A percentile compares a stretch with the other conserved stretches of the same genome.
Evolutionary conservation across 2,888 invertebrate species (phyloP).

Genomic region (Dysmachus trigonus): DNA sequence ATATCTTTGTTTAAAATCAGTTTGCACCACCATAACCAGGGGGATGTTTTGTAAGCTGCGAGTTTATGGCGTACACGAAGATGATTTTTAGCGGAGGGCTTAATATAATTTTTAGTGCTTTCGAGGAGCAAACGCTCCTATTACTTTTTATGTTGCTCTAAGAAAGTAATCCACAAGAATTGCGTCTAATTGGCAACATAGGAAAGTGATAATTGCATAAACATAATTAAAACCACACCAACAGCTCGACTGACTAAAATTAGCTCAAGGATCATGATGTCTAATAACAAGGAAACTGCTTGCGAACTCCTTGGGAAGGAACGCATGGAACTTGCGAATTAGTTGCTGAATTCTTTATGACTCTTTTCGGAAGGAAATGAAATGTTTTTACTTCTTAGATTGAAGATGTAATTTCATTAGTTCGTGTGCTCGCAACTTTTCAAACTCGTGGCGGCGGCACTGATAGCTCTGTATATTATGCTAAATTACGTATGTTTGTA

Average conservation of each 20-base stretch:
- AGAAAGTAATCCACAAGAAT: not conserved
- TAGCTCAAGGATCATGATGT: not conserved
- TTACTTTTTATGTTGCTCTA: not conserved
- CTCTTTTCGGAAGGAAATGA: not conserved
- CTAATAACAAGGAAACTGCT: not conserved
- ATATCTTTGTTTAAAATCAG: not conserved
- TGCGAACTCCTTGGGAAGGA: not conserved
- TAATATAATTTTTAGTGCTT: not conserved
- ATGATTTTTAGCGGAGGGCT: not conserved
- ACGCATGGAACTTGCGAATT: not conserved
- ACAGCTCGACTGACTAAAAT: not conserved
- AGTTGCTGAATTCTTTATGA: not conserved
- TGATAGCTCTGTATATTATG: not conserved
- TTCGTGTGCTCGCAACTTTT: not conserved
- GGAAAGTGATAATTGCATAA: not conserved
- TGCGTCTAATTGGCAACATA: not conserved
- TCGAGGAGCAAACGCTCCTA: not conserved
- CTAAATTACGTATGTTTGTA: not conserved
- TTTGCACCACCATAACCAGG: not conserved
- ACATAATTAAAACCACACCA: not conserved
- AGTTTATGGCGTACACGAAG: not conserved
- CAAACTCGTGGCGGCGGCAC: not conserved
- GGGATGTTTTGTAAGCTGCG: not conserved
- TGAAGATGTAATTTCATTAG: not conserved
- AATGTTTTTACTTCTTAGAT: not conserved